These are phyloP conservation scores for Synodontis membranacea DNA, from an alignment of 2,113 vertebrate genomes.

Conservation along the genomic window DNA sequence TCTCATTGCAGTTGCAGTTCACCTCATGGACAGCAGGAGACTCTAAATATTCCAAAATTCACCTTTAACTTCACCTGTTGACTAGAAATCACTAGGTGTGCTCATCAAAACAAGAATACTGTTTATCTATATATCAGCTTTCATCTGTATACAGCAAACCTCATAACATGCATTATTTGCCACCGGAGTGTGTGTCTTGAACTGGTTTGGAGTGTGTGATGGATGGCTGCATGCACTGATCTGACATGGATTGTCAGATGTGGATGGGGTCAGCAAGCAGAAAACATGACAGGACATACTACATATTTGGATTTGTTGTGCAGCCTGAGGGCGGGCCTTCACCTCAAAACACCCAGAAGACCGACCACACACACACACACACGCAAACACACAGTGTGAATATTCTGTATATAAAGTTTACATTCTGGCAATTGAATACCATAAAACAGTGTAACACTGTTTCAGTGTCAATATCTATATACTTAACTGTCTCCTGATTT, in stretches of 20 bases:
- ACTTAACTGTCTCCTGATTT: not conserved
- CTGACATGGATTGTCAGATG: slow-evolving; percentile 44
- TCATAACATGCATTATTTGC: not conserved
- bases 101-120: not conserved
- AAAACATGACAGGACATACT: slow-evolving; percentile 30
- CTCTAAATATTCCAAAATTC: not conserved
- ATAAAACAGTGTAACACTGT: not conserved
- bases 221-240: slow-evolving; percentile 26
- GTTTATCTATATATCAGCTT: not conserved
- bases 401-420: not conserved
- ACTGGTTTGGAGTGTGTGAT: slow-evolving; percentile 32
- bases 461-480: not conserved
- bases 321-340: slow-evolving; percentile 10
- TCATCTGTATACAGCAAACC: not conserved
- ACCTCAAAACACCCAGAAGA: not conserved
- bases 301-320: slow-evolving; percentile 39
- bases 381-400: not conserved
- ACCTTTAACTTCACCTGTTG: not conserved
- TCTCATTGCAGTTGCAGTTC: not conserved
- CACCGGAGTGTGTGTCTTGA: not conserved
- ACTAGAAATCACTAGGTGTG: not conserved
- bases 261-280: slow-evolving; percentile 26
- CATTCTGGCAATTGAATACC: not conserved
- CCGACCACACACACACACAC: not conserved
- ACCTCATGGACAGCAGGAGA: not conserved